Conservation (phyloP, 2,113 vertebrate species). For the Eurypyga helias region DNA sequence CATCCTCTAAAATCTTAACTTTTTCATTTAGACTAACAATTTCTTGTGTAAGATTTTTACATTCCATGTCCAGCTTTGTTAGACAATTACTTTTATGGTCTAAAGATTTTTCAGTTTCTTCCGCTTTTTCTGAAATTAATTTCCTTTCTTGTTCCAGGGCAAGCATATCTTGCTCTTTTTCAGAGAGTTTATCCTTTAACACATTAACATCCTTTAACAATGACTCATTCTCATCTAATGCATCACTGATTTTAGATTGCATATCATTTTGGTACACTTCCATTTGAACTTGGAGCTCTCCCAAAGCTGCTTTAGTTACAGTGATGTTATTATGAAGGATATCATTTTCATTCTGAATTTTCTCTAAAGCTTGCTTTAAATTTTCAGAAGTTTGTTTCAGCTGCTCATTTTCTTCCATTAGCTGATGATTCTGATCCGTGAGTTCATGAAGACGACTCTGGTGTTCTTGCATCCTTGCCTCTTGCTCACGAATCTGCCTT, state of each 20-base stretch:
- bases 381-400: slow-evolving; percentile 72
- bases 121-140: slow-evolving; percentile 54
- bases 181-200: slow-evolving; percentile 75
- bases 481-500: slow-evolving; percentile 64
- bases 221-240: slow-evolving; percentile 71
- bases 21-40: slow-evolving; percentile 81
- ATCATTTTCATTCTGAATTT: slow-evolving; percentile 75
- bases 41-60: slow-evolving; percentile 72
- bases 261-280: slow-evolving; percentile 67
- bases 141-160: slow-evolving; percentile 73
- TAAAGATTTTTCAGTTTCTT: slow-evolving; percentile 64
- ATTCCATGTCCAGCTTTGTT: slow-evolving; percentile 68
- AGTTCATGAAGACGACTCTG: slow-evolving; percentile 58
- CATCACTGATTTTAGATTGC: slow-evolving; percentile 76
- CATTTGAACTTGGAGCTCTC: slow-evolving; percentile 74
- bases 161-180: slow-evolving; percentile 69
- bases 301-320: slow-evolving; percentile 64
- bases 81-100: slow-evolving; percentile 60
- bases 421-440: slow-evolving; percentile 65
- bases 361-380: slow-evolving; percentile 64
- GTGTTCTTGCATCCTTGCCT: slow-evolving; percentile 53
- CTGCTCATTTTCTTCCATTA: slow-evolving; percentile 71
- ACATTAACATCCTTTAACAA: slow-evolving; percentile 72
- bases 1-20: slow-evolving; percentile 86
- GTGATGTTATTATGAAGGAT: slow-evolving; percentile 65